Evolutionary conservation across 2,797 vertebrate genomes (phyloP).

Genomic region (Lemur catta): DNA sequence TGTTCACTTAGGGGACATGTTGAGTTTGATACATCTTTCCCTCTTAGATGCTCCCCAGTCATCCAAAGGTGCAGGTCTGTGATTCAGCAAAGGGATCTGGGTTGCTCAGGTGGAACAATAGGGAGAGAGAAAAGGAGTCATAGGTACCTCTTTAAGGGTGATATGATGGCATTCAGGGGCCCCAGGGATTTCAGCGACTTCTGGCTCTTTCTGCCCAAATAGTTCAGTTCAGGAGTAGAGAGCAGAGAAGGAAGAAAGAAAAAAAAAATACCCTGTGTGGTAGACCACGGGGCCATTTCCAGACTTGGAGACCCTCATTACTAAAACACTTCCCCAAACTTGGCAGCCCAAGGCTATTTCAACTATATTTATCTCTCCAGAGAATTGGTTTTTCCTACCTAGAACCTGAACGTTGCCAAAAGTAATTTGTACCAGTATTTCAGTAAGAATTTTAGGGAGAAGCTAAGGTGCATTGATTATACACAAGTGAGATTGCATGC

Average conservation of each 20-base stretch:
- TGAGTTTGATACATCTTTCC: background rate
- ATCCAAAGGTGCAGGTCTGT: background rate
- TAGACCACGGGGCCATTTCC: background rate
- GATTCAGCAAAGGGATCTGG: background rate
- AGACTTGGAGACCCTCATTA: background rate
- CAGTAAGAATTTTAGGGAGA: constrained; percentile 4
- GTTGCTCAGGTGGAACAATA: background rate
- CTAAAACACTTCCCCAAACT: background rate
- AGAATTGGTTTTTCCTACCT: constrained; percentile 8
- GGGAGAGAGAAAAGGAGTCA: background rate
- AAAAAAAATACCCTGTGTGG: background rate
- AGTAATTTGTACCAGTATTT: background rate
- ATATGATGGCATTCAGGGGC: background rate
- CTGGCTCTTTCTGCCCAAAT: background rate
- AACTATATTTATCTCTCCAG: background rate
- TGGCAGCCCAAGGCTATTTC: background rate
- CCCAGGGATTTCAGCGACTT: background rate
- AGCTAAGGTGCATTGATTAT: background rate
- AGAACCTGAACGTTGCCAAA: background rate
- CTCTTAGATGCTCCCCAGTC: background rate
- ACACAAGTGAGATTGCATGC: background rate
- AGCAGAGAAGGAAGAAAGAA: background rate
- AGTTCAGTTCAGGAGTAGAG: background rate
- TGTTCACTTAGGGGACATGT: background rate
- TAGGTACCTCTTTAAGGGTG: background rate